These are phyloP conservation scores for Chiloscyllium punctatum DNA, from an alignment of 2,797 vertebrate species.

Conservation along the genomic window DNA sequence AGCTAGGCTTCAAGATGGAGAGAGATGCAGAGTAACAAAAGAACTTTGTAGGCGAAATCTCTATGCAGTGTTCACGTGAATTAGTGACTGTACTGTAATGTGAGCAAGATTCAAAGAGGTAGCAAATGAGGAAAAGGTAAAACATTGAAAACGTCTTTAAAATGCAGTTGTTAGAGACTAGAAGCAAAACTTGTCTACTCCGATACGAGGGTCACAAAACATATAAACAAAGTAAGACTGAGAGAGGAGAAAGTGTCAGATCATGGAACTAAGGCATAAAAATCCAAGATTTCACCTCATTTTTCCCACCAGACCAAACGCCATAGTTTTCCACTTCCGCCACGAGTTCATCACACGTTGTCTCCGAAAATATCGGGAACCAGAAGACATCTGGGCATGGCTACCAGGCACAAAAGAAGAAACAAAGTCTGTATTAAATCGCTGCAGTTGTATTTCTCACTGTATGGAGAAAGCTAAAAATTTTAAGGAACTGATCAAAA, in stretches of 20 bases:
- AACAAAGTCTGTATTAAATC: not conserved
- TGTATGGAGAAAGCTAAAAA: not conserved
- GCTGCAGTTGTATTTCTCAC: not conserved
- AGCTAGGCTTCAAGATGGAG: not conserved
- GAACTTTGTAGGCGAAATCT: not conserved
- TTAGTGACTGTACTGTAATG: not conserved
- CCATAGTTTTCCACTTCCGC: conserved; percentile 93
- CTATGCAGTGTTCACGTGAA: not conserved
- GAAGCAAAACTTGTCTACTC: not conserved
- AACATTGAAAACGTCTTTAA: not conserved
- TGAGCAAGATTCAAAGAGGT: not conserved
- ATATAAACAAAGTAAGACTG: conserved; percentile 29
- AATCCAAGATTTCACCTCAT: conserved; percentile 63
- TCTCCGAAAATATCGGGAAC: conserved; percentile 89
- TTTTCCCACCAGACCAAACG: conserved; percentile 86
- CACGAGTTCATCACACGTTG: conserved; percentile 85
- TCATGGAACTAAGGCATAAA: not conserved
- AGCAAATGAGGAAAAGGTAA: not conserved
- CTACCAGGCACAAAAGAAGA: conserved; percentile 54
- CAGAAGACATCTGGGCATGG: conserved; percentile 97
- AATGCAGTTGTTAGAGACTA: too few species aligned
- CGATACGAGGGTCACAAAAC: conserved; percentile 39
- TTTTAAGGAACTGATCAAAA: not conserved
- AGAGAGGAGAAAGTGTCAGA: not conserved
- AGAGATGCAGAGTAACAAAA: not conserved